Evolutionary conservation across 2,113 vertebrate genomes (phyloP).

Genomic region (Illadopsis cleaveri): DNA sequence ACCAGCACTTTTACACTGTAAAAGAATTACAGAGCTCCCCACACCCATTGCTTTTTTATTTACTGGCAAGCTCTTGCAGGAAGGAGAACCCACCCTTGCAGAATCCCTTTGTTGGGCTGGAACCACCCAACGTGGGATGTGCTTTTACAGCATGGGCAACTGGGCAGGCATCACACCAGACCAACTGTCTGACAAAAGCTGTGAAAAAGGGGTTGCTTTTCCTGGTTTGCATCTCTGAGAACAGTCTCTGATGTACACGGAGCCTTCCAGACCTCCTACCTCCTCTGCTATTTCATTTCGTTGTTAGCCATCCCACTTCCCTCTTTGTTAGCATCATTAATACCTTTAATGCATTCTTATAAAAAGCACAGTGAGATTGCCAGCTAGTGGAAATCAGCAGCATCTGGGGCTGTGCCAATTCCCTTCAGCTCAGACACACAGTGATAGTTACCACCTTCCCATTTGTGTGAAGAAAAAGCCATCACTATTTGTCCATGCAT

Average conservation of each 20-base stretch:
- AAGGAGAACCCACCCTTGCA: neutral
- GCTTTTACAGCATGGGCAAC: neutral
- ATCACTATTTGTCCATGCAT: neutral
- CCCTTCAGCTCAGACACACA: neutral
- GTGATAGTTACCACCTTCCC: neutral
- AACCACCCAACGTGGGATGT: neutral
- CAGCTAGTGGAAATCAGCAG: constrained; percentile 4
- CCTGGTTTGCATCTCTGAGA: neutral
- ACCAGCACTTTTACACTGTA: neutral
- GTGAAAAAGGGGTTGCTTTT: neutral
- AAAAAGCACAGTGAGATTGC: neutral
- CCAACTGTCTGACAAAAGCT: neutral
- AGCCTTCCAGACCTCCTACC: neutral
- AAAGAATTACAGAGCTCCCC: neutral
- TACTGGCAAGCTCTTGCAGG: neutral
- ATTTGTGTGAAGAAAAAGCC: neutral
- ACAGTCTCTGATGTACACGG: neutral
- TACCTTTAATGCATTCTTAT: neutral
- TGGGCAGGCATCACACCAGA: neutral
- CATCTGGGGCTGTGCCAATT: neutral
- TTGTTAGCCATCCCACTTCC: neutral
- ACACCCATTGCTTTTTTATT: neutral
- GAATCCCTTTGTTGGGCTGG: neutral
- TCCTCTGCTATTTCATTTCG: neutral
- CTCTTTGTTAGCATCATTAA: constrained; percentile 15